Evolutionary conservation across 2,888 invertebrate species (phyloP).

Genomic region (Maniola hyperantus): DNA sequence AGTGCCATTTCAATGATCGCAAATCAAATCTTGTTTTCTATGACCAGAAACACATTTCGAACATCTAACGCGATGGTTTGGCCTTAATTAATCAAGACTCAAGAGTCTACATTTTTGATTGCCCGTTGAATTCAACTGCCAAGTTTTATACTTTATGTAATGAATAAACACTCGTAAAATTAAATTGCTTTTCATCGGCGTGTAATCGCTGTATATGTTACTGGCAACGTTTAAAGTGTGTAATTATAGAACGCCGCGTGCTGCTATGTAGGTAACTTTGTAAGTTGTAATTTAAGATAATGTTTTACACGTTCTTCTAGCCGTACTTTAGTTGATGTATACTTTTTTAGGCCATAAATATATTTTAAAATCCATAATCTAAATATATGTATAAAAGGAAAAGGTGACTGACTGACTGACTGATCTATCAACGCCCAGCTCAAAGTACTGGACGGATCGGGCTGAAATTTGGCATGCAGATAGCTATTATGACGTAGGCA

Average conservation of each 20-base stretch:
- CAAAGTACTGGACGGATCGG: too few species aligned
- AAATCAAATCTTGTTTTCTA: neutral
- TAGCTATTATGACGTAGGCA: too few species aligned
- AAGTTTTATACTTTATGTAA: constrained; percentile 43
- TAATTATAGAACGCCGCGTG: constrained; percentile 8
- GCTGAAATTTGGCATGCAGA: too few species aligned
- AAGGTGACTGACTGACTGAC: too few species aligned
- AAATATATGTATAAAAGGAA: too few species aligned
- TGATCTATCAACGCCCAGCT: too few species aligned
- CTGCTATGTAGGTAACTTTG: constrained; percentile 2
- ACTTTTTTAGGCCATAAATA: too few species aligned
- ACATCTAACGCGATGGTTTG: constrained; percentile 30
- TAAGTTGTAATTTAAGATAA: neutral
- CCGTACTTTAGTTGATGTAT: too few species aligned
- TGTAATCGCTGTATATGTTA: constrained; percentile 28
- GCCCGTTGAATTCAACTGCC: constrained; percentile 37
- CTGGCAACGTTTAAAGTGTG: constrained; percentile 16
- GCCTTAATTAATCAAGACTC: constrained; percentile 61
- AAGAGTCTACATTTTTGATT: constrained; percentile 54
- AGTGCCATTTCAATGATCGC: too few species aligned
- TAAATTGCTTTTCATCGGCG: constrained; percentile 30
- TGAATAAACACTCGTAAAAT: constrained; percentile 34
- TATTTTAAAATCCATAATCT: too few species aligned
- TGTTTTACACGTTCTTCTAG: too few species aligned
- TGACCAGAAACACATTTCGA: neutral